phyloP scores from a whole-genome alignment of 2,113 vertebrate species.

The Athene noctua region DNA sequence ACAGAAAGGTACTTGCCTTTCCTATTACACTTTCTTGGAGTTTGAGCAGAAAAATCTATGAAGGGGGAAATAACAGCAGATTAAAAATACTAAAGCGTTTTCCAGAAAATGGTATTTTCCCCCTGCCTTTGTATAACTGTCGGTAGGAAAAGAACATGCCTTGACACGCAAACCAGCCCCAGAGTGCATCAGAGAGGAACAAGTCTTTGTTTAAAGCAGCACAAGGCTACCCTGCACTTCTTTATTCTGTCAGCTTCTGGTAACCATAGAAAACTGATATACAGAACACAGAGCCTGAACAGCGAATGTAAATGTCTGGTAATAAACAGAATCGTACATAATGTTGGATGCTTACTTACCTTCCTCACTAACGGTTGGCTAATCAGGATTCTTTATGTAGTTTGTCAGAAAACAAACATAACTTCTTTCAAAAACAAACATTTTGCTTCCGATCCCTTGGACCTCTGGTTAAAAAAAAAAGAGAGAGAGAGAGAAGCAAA shows the following conservation, averaged over 20 bases:
- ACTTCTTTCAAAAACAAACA: background rate
- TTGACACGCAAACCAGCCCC: background rate
- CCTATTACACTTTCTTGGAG: background rate
- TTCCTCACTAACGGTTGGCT: background rate
- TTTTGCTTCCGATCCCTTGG: background rate
- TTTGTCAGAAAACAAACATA: fast-evolving
- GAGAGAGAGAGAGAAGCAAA: background rate
- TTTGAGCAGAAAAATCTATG: background rate
- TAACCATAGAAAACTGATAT: background rate
- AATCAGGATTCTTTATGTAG: fast-evolving
- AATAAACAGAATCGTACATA: fast-evolving
- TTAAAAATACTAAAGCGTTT: background rate
- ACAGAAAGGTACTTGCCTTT: background rate
- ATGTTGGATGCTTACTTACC: background rate
- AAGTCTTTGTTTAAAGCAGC: background rate
- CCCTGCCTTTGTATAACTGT: background rate
- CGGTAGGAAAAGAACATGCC: background rate
- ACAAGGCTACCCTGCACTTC: background rate
- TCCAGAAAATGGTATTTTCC: background rate
- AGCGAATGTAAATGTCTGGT: fast-evolving
- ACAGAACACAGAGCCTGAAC: background rate
- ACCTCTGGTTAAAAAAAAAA: background rate
- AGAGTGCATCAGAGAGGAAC: background rate
- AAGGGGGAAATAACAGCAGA: background rate
- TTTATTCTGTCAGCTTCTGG: background rate